Base-by-base conservation (phyloP, 2,797 vertebrate genomes). In the Pantherophis alleghaniensis region DNA sequence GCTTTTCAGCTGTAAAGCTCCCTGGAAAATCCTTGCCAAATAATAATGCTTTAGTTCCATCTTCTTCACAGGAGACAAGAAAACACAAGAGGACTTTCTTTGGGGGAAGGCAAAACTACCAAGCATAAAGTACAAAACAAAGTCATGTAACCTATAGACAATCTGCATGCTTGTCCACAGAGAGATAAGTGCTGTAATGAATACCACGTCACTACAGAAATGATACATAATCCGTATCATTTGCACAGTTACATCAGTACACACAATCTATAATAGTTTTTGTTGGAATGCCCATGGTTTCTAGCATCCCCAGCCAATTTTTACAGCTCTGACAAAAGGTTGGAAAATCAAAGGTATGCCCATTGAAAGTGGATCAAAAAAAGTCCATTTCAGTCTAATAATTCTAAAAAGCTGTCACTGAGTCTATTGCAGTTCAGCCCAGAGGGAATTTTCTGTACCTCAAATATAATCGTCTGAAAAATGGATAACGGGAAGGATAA, bases 401-500 rank as follows among this genome's bases (percentile, higher is more conserved):
- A n/a, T 3, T 22, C 92, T 94, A 87, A 57, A 94, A 92, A 92
- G 56, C n/a, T 92, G 66, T 60, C 16, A 88, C 13, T 86, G 92
- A 47, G 28, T 24, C 88, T 90, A 93, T 26, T 1, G 91, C 87
- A 16, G 51, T 88, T 92, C 42, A 93, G 1, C 42, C 51, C 22
- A 56, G 90, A 93, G 88, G 79, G 20, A 91, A 51, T 53, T 94
- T 93, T 94, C 42, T 51, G 22, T 28, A 92, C 74, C 87, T 91
- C 90, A 94, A 28, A 91, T 93, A 42, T 89, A 94, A 83, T 89
- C 14, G 47, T 95, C 47, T 95, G 55, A 95, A 93, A 91, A 94
- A 90, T 16, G 88, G 51, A 92, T 90, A 94, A 89, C 14, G 89
- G 55, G 60, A 51, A 89, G 66, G 74, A 91, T 95, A 92, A 94